phyloP scores from a whole-genome alignment of 1,140 invertebrate species.

The Drosophila repleta region DNA sequence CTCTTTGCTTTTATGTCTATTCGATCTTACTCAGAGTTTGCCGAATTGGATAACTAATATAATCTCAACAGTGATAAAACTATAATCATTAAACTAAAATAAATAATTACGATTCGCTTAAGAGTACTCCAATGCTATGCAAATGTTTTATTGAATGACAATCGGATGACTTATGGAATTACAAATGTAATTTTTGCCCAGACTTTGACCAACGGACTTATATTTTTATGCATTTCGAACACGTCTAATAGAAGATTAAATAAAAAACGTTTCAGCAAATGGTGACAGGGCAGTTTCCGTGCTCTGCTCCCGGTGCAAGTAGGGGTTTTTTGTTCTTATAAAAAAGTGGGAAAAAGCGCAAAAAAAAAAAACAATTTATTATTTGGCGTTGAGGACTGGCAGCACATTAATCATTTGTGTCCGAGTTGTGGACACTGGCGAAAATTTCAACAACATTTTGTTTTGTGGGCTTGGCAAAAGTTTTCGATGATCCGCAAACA shows the following conservation, averaged over 20 bases:
- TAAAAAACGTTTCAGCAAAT: constrained; percentile 60
- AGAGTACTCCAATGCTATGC: too few relatives aligned
- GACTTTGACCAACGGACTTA: neutral
- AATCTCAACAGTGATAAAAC: too few relatives aligned
- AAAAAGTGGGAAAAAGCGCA: constrained; percentile 43
- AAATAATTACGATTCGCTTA: too few relatives aligned
- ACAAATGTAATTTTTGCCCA: constrained; percentile 1
- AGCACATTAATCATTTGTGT: constrained; percentile 59
- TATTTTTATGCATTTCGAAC: constrained; percentile 62
- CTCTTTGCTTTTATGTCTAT: too few relatives aligned
- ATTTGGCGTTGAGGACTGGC: constrained; percentile 52
- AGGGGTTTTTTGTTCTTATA: constrained; percentile 49
- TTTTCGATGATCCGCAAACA: constrained; percentile 47
- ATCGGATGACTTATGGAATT: neutral
- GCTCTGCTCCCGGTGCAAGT: constrained; percentile 21
- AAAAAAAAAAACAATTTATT: constrained; percentile 60
- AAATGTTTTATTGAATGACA: neutral
- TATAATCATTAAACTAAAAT: too few relatives aligned
- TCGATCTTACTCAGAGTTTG: too few relatives aligned
- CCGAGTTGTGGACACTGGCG: constrained; percentile 69
- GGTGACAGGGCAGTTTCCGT: constrained; percentile 61
- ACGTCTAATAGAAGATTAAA: constrained; percentile 63
- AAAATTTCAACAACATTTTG: constrained; percentile 46
- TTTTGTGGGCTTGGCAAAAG: constrained; percentile 35
- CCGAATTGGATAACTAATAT: too few relatives aligned